Base-by-base conservation (phyloP, 2,888 invertebrate genomes). In the Caenorhabditis virilis region DNA sequence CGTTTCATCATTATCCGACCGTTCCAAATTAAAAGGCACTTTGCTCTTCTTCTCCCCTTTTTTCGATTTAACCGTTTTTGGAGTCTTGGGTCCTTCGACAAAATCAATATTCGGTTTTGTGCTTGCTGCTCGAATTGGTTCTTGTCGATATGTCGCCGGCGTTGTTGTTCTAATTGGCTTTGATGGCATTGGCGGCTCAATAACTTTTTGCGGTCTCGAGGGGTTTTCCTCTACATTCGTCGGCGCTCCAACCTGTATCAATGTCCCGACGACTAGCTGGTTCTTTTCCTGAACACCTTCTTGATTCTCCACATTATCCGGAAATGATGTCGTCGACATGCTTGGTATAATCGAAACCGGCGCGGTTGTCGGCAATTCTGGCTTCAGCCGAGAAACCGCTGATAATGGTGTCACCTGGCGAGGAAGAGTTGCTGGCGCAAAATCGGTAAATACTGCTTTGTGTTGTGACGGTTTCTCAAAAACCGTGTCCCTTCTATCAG, bases 371-470 rank as follows among this genome's bases (percentile, higher is more conserved):
- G 65, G 65, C 7, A 65, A 45, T 5, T 65, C 65, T 7, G 65
- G 65, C 60, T 65, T 55, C 51, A 42, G 27, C 26, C 43, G 38
- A 13, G 47, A 46, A 30, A 48, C 52, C 13, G 65, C 65, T 25
- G 51, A 22, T 9, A 70, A 33, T 0, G 70, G 70, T 0, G 66
- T 70, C 9, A 48, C 55, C 36, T 73, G 73, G 59, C 73, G 23
- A 0, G 73, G 73, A 2, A 73, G 46, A 11, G 73, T 73, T 5
- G 73, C 73, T 1, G 73, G 73, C 7, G 73, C 70, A 20, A 50
- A 69, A 0, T 35, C 30, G 18, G 16, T 22, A 33, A 13, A 13
- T 39, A 18, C 33, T 27, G 11, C 47, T 23, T 43, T 38, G 26
- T 16, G 11, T 6, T 0, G 15, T 11, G 36, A 9, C 1, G 54